Base-by-base conservation (phyloP, 1,140 invertebrate genomes). In the Drosophila simulans region DNA sequence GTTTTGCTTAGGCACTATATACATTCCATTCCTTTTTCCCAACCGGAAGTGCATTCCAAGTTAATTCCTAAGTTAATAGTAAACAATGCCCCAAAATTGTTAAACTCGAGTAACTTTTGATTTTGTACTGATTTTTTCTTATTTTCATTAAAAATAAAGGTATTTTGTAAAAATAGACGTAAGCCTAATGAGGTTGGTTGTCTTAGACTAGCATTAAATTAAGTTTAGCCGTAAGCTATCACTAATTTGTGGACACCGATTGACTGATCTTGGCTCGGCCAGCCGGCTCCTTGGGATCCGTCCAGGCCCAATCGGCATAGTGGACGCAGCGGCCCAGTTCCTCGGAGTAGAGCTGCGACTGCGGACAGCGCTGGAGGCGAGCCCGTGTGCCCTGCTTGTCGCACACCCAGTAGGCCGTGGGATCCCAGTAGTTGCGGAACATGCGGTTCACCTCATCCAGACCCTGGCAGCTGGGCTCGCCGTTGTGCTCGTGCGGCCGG, bases 371-470 rank as follows among this genome's bases (percentile, higher is more conserved):
- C 52, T 81, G 71, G 5, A 91, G 65, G 37, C 78, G 76, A 5
- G 91, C 91, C 0, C 72, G 81, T 5, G 78, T 77, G 12, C 91
- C 91, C 57, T 84, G 84, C 66, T 63, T 82, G 3, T 91, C 91
- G 57, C 91, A 92, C 49, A 84, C 73, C 91, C 91, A 92, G 64
- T 90, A 92, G 0, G 84, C 73, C 4, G 91, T 92, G 20, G 91
- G 91, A 77, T 92, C 91, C 91, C 91, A 92, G 66, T 84, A 92
- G 39, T 92, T 86, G 5, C 91, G 84, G 56, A 91, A 92, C 81
- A 91, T 86, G 53, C 80, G 79, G 49, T 92, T 91, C 42, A 92
- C 52, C 51, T 92, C 91, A 8, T 91, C 91, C 42, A 88, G 64
- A 5, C 89, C 90, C 45, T 91, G 73, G 55, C 91, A 92, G 31